Percentiles rank a stretch among this genome's conserved stretches.
Evolutionary conservation across 2,888 invertebrate species (phyloP).

Genomic region (Oscheius sp.): DNA sequence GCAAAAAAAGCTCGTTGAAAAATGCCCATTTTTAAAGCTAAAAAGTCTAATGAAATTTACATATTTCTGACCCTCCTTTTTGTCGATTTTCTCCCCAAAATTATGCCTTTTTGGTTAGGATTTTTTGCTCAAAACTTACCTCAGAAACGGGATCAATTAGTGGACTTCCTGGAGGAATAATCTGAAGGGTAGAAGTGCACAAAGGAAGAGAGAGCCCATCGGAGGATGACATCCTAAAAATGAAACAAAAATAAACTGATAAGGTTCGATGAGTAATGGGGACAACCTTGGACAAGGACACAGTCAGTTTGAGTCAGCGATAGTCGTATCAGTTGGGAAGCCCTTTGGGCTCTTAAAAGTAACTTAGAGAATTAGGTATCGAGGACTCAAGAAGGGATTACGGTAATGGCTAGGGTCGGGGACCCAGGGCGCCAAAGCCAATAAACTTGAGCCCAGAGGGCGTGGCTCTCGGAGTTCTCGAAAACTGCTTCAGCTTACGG

Average conservation of each 20-base stretch:
- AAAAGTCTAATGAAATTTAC: too few relatives aligned
- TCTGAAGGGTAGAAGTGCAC: background rate
- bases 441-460: slow-evolving; percentile 26
- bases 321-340: background rate
- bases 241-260: too few relatives aligned
- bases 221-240: too few relatives aligned
- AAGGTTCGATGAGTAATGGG: too few relatives aligned
- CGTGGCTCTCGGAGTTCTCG: slow-evolving; percentile 9
- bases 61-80: too few relatives aligned
- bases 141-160: slow-evolving; percentile 27
- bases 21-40: too few relatives aligned
- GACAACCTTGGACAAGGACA: too few relatives aligned
- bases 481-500: background rate
- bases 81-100: background rate
- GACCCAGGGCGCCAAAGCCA: slow-evolving; percentile 22
- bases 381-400: slow-evolving; percentile 18
- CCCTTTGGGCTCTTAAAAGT: background rate
- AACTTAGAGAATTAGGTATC: background rate
- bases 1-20: background rate
- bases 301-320: too few relatives aligned
- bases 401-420: slow-evolving; percentile 19
- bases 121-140: slow-evolving; percentile 8
- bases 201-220: background rate
- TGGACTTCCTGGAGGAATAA: slow-evolving; percentile 6
- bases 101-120: background rate